Base-by-base conservation (phyloP, 2,888 invertebrate species). In the Dexiosoma caninum region DNA sequence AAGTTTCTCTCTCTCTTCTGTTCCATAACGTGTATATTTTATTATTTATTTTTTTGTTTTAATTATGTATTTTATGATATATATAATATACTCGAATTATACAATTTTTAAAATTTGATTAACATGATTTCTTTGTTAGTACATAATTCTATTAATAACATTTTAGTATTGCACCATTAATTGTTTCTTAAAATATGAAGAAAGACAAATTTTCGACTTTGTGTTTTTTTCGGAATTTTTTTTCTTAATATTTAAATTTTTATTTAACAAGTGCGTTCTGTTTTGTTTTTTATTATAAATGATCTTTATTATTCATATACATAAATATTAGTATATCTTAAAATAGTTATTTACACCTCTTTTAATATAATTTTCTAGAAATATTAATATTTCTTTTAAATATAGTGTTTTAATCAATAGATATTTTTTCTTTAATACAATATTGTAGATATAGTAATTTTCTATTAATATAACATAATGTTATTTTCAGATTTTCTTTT, bases 401-500 rank as follows among this genome's bases (percentile, higher is more conserved):
- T 53, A 37, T 51, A 67, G 32, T 51, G 42, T 40, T 19, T 62
- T 40, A 19, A 14, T 70, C 59, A 46, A 70, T 71, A 59, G 49
- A 40, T 70, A 49, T 9, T 55, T 53, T 46, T 23, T 67, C 27
- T 9, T 57, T 23, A 21, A 40, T 49, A 35, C 16, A 46, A 60
- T 71, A 66, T 46, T 44, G 32, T 37, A 55, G 46, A 62, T 64
- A 72, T 59, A 71, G 23, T 59, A 23, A 67, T 67, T 32, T 60
- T 67, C 67, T 53, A 57, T 19, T 71, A 42, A 46, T 23, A 51
- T 71, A 27, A 27, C 6, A 27, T 27, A 27, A 27, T 27, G 27
- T 27, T n/a, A n/a, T n/a, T n/a, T n/a, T n/a, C n/a, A n/a, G n/a
- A 53, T 66, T 57, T 49, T 59, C 30, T 84, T 85, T 83, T 83